Conservation (phyloP, 2,888 invertebrate genomes). For the Mesorhabditis belari region DNA sequence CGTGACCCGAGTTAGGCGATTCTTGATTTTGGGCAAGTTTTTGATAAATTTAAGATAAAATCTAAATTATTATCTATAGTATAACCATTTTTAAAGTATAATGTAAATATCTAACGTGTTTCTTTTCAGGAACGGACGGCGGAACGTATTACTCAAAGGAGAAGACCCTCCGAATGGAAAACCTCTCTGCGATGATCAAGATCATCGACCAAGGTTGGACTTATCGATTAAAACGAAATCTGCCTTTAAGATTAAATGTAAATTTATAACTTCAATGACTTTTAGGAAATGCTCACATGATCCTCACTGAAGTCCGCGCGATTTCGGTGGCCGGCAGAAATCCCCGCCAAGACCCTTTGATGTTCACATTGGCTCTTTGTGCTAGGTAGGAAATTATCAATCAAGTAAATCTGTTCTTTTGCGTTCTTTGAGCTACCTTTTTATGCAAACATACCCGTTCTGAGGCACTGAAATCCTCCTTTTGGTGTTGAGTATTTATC, state of each 20-base stretch:
- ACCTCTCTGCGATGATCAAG: conserved; percentile 46
- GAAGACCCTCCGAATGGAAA: conserved; percentile 50
- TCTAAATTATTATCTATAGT: no score
- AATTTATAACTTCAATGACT: background rate
- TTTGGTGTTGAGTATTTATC: no score
- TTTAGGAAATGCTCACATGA: conserved; percentile 47
- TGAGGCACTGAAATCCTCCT: no score
- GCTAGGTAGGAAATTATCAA: conserved; percentile 57
- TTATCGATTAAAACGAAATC: background rate
- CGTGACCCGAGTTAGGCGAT: conserved; percentile 51
- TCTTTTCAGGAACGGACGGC: conserved; percentile 51
- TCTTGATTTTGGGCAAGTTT: conserved; percentile 55
- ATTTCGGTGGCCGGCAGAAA: conserved; percentile 53
- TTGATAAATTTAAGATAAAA: no score
- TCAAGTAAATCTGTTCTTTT: no score
- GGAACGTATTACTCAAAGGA: conserved; percentile 51
- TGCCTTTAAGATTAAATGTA: background rate
- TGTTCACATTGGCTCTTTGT: conserved; percentile 66
- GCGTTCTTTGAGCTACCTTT: no score
- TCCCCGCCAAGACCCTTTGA: conserved; percentile 56
- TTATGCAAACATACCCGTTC: no score
- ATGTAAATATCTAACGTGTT: no score
- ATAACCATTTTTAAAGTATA: no score
- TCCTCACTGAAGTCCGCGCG: conserved; percentile 49
- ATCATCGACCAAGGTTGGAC: conserved; percentile 47